Conservation (phyloP, 1,140 invertebrate genomes). For the Ridgeia piscesae region DNA sequence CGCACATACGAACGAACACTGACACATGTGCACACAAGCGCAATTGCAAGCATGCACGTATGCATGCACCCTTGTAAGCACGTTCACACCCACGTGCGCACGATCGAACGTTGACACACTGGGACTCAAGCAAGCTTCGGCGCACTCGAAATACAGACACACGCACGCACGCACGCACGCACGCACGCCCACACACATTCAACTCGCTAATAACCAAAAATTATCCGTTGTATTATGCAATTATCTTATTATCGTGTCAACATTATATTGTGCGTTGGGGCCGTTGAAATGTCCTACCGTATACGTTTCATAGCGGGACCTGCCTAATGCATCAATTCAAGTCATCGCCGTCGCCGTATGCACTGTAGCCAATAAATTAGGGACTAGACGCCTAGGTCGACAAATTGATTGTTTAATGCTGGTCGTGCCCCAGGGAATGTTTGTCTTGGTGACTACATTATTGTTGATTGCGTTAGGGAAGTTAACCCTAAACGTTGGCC, state of each 20-base stretch:
- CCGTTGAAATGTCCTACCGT: neutral
- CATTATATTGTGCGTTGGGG: neutral
- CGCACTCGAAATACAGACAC: too few species aligned
- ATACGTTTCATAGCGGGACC: neutral
- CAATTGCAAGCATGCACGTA: too few species aligned
- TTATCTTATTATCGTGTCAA: neutral
- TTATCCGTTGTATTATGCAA: neutral
- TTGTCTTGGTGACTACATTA: neutral
- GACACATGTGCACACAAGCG: too few species aligned
- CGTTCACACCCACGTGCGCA: too few species aligned
- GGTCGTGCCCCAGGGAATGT: neutral
- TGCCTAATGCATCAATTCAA: neutral
- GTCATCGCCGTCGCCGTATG: neutral
- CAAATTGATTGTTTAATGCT: constrained; percentile 6
- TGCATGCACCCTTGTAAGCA: too few species aligned
- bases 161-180: too few species aligned
- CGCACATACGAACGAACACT: too few species aligned
- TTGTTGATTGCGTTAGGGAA: neutral
- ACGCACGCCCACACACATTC: too few species aligned
- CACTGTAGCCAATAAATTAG: neutral
- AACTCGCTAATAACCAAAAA: neutral
- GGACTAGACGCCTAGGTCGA: neutral
- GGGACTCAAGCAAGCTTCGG: too few species aligned
- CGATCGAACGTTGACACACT: too few species aligned
- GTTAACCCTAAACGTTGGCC: neutral